Percentiles rank a stretch among this genome's conserved stretches.
These are phyloP conservation scores for Rana temporaria DNA, from an alignment of 2,113 vertebrate species.

Conservation along the genomic window DNA sequence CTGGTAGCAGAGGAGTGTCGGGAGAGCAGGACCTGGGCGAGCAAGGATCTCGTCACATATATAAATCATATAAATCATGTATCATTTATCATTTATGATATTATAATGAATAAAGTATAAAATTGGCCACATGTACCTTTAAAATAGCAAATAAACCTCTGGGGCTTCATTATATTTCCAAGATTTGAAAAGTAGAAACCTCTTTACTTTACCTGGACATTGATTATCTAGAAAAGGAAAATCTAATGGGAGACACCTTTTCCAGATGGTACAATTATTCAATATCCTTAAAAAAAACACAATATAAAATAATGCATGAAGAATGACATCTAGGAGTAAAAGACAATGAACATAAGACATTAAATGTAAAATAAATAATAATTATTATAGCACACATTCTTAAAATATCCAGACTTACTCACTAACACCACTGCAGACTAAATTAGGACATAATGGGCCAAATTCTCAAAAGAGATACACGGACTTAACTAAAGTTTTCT, in stretches of 20 bases:
- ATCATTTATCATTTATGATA: conserved; percentile 22
- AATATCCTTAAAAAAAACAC: neutral
- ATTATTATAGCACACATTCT: no score
- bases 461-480: no score
- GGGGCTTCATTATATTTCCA: conserved; percentile 1
- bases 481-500: no score
- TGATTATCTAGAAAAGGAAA: conserved; percentile 11
- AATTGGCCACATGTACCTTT: neutral
- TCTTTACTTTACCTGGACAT: conserved; percentile 2
- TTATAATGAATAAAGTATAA: neutral
- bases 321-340: neutral
- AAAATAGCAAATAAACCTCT: neutral
- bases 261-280: neutral
- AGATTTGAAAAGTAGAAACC: neutral
- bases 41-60: no score
- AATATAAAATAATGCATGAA: neutral
- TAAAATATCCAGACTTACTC: no score
- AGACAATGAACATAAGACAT: no score
- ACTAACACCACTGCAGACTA: no score
- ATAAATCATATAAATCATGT: no score
- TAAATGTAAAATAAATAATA: no score
- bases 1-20: no score
- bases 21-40: no score
- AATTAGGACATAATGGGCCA: no score
- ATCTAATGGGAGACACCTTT: conserved; percentile 1